These are phyloP conservation scores for Pelecanoides urinatrix DNA, from an alignment of 2,113 vertebrate genomes.

Conservation along the genomic window DNA sequence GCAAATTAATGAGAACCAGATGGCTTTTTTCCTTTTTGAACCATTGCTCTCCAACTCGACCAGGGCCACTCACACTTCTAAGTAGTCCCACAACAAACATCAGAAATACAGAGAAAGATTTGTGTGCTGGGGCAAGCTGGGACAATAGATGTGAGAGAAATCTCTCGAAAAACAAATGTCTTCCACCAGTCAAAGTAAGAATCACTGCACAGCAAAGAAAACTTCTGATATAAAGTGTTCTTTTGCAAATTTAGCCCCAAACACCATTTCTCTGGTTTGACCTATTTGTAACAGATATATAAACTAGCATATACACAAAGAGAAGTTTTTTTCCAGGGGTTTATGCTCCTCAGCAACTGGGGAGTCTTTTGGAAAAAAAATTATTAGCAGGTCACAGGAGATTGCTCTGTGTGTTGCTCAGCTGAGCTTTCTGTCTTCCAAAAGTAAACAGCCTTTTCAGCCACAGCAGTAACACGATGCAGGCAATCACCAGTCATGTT, in stretches of 20 bases:
- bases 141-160: neutral
- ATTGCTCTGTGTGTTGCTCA: slow-evolving; percentile 17
- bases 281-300: neutral
- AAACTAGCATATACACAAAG: neutral
- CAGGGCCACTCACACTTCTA: neutral
- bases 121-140: neutral
- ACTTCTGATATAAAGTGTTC: neutral
- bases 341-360: neutral
- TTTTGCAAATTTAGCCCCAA: neutral
- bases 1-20: slow-evolving; percentile 25
- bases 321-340: neutral
- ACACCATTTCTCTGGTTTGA: neutral
- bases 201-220: neutral
- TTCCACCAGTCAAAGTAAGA: neutral
- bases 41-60: neutral
- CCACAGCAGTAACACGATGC: slow-evolving; percentile 47
- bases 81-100: neutral
- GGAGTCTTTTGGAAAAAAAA: neutral
- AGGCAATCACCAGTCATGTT: slow-evolving; percentile 66
- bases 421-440: slow-evolving; percentile 45
- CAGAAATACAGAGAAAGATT: neutral
- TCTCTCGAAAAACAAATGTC: neutral
- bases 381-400: neutral
- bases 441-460: slow-evolving; percentile 61
- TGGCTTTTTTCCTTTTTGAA: neutral